phyloP scores from a whole-genome alignment of 2,888 invertebrate genomes.

The Aphrophora alni region DNA sequence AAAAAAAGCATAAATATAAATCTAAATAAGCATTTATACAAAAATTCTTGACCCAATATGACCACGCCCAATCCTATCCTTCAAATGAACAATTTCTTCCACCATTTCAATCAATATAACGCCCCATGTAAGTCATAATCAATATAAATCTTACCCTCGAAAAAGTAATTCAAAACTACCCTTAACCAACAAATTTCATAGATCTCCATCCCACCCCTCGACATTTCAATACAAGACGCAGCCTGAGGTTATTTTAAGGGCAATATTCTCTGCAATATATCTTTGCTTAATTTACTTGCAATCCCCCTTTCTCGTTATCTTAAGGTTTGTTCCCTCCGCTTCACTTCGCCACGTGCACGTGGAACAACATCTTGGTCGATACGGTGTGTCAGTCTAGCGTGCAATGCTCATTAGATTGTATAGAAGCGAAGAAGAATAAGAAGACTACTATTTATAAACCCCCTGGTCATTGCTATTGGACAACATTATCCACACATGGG shows the following conservation, averaged over 20 bases:
- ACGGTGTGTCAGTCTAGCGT: not conserved
- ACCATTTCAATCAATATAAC: not conserved
- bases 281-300: not conserved
- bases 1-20: too few relatives aligned
- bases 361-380: not conserved
- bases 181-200: not conserved
- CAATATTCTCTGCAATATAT: constrained; percentile 2
- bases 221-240: too few relatives aligned
- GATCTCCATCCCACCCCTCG: not conserved
- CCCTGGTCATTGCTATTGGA: too few relatives aligned
- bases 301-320: not conserved
- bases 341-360: not conserved
- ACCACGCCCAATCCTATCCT: too few relatives aligned
- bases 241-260: not conserved
- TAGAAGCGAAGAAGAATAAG: too few relatives aligned
- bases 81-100: too few relatives aligned
- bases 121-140: not conserved
- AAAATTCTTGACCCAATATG: too few relatives aligned
- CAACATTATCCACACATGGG: too few relatives aligned
- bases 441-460: too few relatives aligned
- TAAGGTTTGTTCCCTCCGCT: not conserved
- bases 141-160: not conserved
- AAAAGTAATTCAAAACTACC: constrained; percentile 6
- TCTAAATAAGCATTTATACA: too few relatives aligned
- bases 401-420: not conserved